Evolutionary conservation across 2,888 invertebrate species (phyloP), one percentile per base, ranked within the genome.

Genomic region (Caradrina kadenii): DNA sequence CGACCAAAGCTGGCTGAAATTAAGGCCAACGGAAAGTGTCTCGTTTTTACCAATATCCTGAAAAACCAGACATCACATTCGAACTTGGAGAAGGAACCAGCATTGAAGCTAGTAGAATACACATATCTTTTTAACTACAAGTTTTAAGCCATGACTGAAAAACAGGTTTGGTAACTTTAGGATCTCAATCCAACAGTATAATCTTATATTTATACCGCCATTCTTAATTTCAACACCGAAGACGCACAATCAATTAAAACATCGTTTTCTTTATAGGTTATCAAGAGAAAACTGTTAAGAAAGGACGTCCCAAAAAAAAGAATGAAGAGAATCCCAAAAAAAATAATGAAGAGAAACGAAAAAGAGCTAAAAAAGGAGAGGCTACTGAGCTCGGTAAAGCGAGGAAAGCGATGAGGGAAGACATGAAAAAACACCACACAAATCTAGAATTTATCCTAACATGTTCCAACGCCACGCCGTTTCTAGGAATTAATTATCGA

Each of bases 401-500:
- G 3, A 71, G 31, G 17, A 52, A 42, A 11, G 26, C 64, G 58
- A 53, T 31, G 3, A 39, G 39, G 19, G 61, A 69, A 4, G 63
- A 64, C 39, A 35, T 79, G 19, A 52, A 42, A 26, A 72, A 73
- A 63, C 65, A 69, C 17, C 60, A 56, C 15, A 31, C 19, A 13
- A 81, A 81, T 42, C 19, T 81, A 0, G 65, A 19, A 56, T 60
- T 69, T 50, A 71, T 81, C 22, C 48, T 81, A 5, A 56, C 50
- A 19, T 63, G 52, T 11, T 69, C 89, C 0, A 91, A 91, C 52
- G 90, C 90, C 0, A 90, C 91, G 0, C 86, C 88, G 0, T 87
- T 91, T n/a, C 74, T 82, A 0, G 79, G 86, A 19, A 77, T 48
- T 1, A 79, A 21, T 79, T 87, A 85, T 17, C 74, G 70, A 8